Base-by-base conservation (phyloP, 2,797 vertebrate genomes). In the Enteromius afrohamiltoni region DNA sequence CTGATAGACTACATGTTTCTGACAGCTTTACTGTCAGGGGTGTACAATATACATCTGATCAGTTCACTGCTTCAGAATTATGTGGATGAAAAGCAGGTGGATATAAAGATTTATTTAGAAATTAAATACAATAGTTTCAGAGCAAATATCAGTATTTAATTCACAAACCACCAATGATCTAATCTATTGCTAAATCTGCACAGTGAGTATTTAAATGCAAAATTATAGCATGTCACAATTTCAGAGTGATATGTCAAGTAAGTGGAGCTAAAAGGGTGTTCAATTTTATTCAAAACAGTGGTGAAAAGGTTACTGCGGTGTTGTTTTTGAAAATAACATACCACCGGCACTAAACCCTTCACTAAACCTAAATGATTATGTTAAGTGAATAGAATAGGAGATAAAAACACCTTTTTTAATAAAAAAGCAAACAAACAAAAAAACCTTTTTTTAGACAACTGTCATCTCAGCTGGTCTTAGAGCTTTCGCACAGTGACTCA, bases 21-120 rank as follows among this genome's bases (percentile, higher is more conserved):
- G 67, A 80, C 47, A 69, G 67, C 37, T 71, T 80, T 42, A 45
- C 51, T 81, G 60, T 67, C 71, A 73, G 16, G 79, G 40, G 40
- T 73, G 68, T 47, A 81, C 68, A 73, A 73, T 49, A 49, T 17
- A 62, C 4, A 1, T 34, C 53, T n/a, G 23, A 73, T 62, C 68
- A 47, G 26, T 49, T 47, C 40, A 60, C 53, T 73, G 26, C 29
- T 49, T 4, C 40, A 64, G 37, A 29, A 40, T 29, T 62, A 62
- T 64, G 16, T 64, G 58, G 17, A 47, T 47, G 75, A 77, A 58
- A 77, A 77, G 55, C 40, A 77, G 16, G 60, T 29, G 13, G 75
- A 13, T 53, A 19, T 53, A 75, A 14, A 55, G 21, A 68, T 68
- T 10, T 49, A 29, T 47, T 73, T 45, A 26, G 31, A 31, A 47